Percentiles rank a stretch among this genome's conserved stretches.
phyloP scores from a whole-genome alignment of 2,888 invertebrate genomes.

The Anthrax anthrax region DNA sequence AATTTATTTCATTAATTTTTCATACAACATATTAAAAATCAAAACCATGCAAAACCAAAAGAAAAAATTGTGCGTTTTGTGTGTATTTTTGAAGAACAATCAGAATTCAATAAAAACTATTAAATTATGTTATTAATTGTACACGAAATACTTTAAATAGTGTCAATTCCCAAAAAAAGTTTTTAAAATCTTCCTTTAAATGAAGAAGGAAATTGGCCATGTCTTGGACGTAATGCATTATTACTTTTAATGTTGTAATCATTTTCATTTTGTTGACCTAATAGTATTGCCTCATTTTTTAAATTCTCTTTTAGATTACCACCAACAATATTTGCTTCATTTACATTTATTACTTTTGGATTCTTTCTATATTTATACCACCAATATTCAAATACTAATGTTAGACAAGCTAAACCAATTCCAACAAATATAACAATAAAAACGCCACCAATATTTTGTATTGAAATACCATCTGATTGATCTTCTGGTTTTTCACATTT shows the following conservation, averaged over 20 bases:
- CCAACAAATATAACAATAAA: constrained; percentile 96
- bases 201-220: constrained; percentile 27
- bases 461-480: constrained; percentile 93
- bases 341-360: constrained; percentile 45
- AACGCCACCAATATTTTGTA: constrained; percentile 94
- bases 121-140: too few species aligned
- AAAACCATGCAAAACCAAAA: too few species aligned
- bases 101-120: too few species aligned
- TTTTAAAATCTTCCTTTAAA: constrained; percentile 28
- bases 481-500: constrained; percentile 78
- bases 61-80: too few species aligned
- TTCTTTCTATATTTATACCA: constrained; percentile 70
- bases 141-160: too few species aligned
- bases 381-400: constrained; percentile 87
- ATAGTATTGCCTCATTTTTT: constrained; percentile 22
- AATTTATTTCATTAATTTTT: too few species aligned
- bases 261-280: constrained; percentile 24
- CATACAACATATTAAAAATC: too few species aligned
- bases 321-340: constrained; percentile 33
- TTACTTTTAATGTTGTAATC: constrained; percentile 10
- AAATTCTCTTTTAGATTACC: constrained; percentile 22
- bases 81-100: too few species aligned
- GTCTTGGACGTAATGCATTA: constrained; percentile 25
- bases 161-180: background rate
- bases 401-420: constrained; percentile 79